Base-by-base conservation (phyloP, 2,888 invertebrate genomes). In the Drosophila ustulata region DNA sequence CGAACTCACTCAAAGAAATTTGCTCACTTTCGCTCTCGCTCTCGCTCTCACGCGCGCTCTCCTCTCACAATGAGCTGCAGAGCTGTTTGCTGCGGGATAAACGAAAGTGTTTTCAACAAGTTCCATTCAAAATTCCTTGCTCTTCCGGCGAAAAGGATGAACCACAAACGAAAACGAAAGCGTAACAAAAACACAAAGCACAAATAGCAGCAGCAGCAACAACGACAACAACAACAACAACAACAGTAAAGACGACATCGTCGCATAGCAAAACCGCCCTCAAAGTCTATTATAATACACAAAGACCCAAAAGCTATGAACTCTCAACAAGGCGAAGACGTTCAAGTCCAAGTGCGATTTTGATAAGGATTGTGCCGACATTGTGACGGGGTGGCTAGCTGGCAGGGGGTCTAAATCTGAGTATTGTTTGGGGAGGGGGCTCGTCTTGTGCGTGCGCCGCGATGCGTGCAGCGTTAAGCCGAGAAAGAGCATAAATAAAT, bases 401-500 rank as follows among this genome's bases (percentile, higher is more conserved):
- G 5, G 18, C 5, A 23, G 5, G 30, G 43, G 18, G 52, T 2
- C 43, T 13, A 57, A 67, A 67, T 73, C 75, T 75, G 39, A 41
- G 39, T 41, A 41, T 75, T 56, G 46, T 34, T 23, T 18, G n/a
- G n/a, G 47, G 28, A 39, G 32, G 41, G 41, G 23, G 18, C 26
- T 28, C n/a, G 37, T 46, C 34, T 58, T 72, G 68, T 78, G 76
- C 66, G 70, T 79, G 82, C 63, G 80, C 80, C 78, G 71, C 81
- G 73, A 86, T 80, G 89, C 83, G 89, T 84, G 73, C 87, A 84
- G 89, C 89, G 87, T 83, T 86, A 88, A 88, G 83, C 84, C 83
- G 83, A 88, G 88, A 83, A 83, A 73, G 82, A 88, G 88, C 88
- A 88, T 89, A 82, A 84, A 86, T 88, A 84, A 84, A 82, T 85